These are phyloP conservation scores for Apogon talboti DNA, from an alignment of 2,797 vertebrate genomes.

Conservation along the genomic window DNA sequence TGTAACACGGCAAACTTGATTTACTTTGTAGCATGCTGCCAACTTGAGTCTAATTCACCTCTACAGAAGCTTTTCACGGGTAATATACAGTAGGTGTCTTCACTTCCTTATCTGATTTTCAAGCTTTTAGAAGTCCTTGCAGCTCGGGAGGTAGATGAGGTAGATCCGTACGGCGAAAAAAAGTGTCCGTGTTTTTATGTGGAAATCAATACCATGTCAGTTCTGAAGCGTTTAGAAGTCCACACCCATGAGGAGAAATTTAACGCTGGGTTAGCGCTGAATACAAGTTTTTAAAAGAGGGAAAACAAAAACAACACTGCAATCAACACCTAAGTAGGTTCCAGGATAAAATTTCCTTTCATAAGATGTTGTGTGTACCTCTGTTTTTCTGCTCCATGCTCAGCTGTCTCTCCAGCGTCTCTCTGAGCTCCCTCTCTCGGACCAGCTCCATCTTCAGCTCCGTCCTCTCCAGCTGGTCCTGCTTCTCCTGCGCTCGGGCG, in stretches of 20 bases:
- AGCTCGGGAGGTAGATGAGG: constrained; percentile 49
- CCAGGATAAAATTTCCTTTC: constrained; percentile 7
- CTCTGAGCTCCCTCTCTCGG: constrained; percentile 94
- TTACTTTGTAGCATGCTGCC: constrained; percentile 50
- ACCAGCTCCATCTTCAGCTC: constrained; percentile 99
- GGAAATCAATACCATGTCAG: constrained; percentile 29
- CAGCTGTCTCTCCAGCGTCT: constrained; percentile 96
- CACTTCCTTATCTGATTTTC: constrained; percentile 62
- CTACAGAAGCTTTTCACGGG: constrained; percentile 53
- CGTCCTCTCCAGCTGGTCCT: constrained; percentile 97
- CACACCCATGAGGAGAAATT: constrained; percentile 18
- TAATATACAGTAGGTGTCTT: constrained; percentile 61
- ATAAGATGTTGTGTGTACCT: constrained; percentile 79
- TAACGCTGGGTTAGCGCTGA: constrained; percentile 17
- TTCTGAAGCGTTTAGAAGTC: constrained; percentile 20
- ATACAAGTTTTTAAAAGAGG: background rate
- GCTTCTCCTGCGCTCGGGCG: constrained; percentile 97
- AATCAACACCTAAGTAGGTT: constrained; percentile 12
- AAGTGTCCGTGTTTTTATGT: constrained; percentile 27
- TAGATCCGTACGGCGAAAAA: constrained; percentile 39
- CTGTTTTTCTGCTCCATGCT: constrained; percentile 98
- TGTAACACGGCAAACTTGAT: constrained; percentile 61
- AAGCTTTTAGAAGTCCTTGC: constrained; percentile 50
- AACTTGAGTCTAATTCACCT: constrained; percentile 62
- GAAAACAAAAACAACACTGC: constrained; percentile 16